Evolutionary conservation across 2,113 vertebrate genomes (phyloP), one percentile per base, ranked within the genome.

Genomic region (Seriola rivoliana): DNA sequence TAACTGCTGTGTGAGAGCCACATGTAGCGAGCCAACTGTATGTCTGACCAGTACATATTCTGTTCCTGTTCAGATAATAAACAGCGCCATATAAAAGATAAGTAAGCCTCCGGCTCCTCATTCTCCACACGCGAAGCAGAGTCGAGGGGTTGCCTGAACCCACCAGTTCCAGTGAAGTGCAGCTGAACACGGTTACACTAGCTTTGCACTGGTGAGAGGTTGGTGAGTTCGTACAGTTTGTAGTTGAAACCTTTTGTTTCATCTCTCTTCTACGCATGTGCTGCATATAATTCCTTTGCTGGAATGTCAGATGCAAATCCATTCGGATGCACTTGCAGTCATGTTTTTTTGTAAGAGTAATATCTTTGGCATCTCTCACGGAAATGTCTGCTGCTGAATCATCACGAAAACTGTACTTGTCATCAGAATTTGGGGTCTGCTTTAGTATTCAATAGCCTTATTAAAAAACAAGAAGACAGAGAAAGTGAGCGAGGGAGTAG

Each of bases 301-400:
- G 9, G 5, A 70, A 38, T 7, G 38, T 21, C 19, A 2, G 29
- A 38, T 62, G 48, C 25, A 65, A 32, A 70, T 76, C 36, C 19
- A 64, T 40, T 48, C 19, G 36, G 36, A 58, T 29, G 55, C 25
- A 58, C 5, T 58, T 58, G 55, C 5, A 25, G 9, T 19, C 14
- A 5, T 19, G 44, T 46, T 66, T 44, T 21, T 66, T 66, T 66
- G 13, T 66, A 6, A 29, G 3, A 38, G 21, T 23, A 59, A 59
- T 71, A 32, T 21, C 7, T 65, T 25, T 8, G 8, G 3, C 0
- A 42, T 29, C 19, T 57, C 21, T 8, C n/a, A 55, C 67, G 55
- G 34, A 76, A 57, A 25, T 11, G 29, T 66, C 14, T 36, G 75
- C 40, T 36, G 16, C 25, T 55, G 50, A 66, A 66, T 77, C 65